Conservation (phyloP, 30 jellyfish, hydroid and myxozoan genomes). For the Aurelia aurita region DNA sequence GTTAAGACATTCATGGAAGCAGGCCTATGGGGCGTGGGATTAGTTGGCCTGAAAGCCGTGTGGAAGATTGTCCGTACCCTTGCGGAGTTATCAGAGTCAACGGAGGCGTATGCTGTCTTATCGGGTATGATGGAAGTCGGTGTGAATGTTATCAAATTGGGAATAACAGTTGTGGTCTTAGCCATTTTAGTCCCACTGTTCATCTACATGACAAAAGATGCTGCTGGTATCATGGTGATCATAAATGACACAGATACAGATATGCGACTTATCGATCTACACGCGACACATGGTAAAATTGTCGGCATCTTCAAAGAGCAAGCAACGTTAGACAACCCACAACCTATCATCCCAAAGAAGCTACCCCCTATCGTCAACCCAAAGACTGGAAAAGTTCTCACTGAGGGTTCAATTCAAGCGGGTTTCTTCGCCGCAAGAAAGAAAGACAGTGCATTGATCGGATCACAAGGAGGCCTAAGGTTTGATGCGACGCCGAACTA, state of each 20-base stretch:
- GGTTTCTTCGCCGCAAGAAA: slow-evolving; percentile 49
- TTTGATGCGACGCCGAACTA: slow-evolving; percentile 22
- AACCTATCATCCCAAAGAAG: slow-evolving; percentile 37
- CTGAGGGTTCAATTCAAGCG: slow-evolving; percentile 40
- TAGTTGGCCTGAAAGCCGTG: slow-evolving; percentile 19
- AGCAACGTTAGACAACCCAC: slow-evolving; percentile 20
- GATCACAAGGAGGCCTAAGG: slow-evolving; percentile 25
- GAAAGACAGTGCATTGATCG: slow-evolving; percentile 21
- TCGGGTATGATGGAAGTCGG: slow-evolving; percentile 45
- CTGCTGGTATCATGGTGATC: slow-evolving; percentile 46
- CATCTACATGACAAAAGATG: slow-evolving; percentile 1
- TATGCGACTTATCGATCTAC: slow-evolving; percentile 17
- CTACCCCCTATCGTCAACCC: slow-evolving; percentile 43
- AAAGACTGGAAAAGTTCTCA: slow-evolving; percentile 25
- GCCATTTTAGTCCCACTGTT: slow-evolving; percentile 43
- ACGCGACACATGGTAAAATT: slow-evolving; percentile 15
- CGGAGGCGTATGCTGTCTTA: slow-evolving; percentile 45
- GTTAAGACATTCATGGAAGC: slow-evolving; percentile 41
- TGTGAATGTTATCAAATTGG: slow-evolving; percentile 40
- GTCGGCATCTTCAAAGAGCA: slow-evolving; percentile 50
- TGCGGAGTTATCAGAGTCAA: slow-evolving; percentile 3
- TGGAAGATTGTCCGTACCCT: slow-evolving; percentile 35
- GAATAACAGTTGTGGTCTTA: slow-evolving; percentile 13
- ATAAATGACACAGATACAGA: slow-evolving; percentile 40
- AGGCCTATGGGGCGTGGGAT: slow-evolving; percentile 54